Base-by-base conservation (phyloP, 2,113 vertebrate species). In the Excalfactoria chinensis region DNA sequence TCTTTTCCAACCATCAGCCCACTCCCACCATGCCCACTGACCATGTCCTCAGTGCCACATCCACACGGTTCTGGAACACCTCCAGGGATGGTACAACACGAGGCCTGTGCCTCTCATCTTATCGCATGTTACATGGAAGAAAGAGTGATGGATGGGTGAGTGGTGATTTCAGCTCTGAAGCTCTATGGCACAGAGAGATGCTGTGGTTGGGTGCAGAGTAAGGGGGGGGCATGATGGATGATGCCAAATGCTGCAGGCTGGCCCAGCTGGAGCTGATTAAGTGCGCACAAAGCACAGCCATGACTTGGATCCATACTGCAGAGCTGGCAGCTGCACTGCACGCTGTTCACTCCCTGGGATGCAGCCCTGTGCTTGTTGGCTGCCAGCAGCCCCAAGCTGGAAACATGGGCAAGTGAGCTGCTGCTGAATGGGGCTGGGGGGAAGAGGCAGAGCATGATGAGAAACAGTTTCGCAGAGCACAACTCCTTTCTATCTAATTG, bases 221-320 rank as follows among this genome's bases (percentile, higher is more conserved):
- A 30, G 56, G 79, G 74, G 74, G 59, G 83, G 79, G 37, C 2
- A 0, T 12, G 64, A 68, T 60, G 59, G 64, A 69, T 69, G 63
- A 80, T 60, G 79, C 34, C 81, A 69, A 63, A 60, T 0, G 0
- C 55, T 2, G 0, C 70, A 84, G 63, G 34, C 74, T 0, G 0
- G 28, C 53, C 30, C 93, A 94, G 83, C 76, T 88, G 90, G 90
- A 95, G 43, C 43, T 64, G 85, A 86, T 95, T 91, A 90, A 68
- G 25, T 1, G 1, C 0, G 3, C 32, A 94, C 82, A 93, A 94
- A 96, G 89, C 79, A 68, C 68, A 86, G 64, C 68, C 25, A 64
- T 95, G 95, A 93, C 93, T 95, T 94, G 95, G 95, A 76, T 51
- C 32, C 79, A 73, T 86, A 30, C 51, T 7, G 56, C 5, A 13